Evolutionary conservation across 1,140 invertebrate genomes (phyloP).

Genomic region (Caenorhabditis inopinata): DNA sequence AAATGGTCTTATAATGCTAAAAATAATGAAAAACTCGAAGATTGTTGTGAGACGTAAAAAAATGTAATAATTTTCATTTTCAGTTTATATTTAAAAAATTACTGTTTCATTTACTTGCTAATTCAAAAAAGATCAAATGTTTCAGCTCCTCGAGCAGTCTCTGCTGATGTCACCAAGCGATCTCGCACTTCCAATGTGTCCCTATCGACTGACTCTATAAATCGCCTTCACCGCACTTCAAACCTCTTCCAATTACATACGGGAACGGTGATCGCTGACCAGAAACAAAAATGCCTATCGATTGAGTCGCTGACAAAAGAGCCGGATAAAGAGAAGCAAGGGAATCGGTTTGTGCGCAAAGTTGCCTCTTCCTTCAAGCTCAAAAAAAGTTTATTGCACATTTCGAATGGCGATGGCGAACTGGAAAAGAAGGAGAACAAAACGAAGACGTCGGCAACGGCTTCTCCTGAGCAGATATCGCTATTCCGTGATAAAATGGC

Average conservation of each 20-base stretch:
- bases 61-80: no score
- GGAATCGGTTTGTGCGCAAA: constrained; percentile 13
- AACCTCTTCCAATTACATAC: not conserved
- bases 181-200: not conserved
- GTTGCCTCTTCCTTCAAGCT: constrained; percentile 37
- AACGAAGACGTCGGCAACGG: not conserved
- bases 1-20: no score
- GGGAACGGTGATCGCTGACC: not conserved
- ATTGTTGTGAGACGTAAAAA: no score
- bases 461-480: not conserved
- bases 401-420: not conserved
- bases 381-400: not conserved
- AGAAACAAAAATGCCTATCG: not conserved
- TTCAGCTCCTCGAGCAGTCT: constrained; percentile 1
- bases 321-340: not conserved
- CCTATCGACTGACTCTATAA: not conserved
- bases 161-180: not conserved
- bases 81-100: no score
- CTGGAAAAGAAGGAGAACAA: constrained; percentile 3
- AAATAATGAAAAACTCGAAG: no score
- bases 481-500: constrained; percentile 29
- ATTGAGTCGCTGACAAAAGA: constrained; percentile 8
- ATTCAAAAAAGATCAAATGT: no score
- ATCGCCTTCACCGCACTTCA: not conserved
- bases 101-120: no score